These are phyloP conservation scores for Gasterosteus nipponicus DNA, from an alignment of 2,113 vertebrate genomes.

Conservation along the genomic window DNA sequence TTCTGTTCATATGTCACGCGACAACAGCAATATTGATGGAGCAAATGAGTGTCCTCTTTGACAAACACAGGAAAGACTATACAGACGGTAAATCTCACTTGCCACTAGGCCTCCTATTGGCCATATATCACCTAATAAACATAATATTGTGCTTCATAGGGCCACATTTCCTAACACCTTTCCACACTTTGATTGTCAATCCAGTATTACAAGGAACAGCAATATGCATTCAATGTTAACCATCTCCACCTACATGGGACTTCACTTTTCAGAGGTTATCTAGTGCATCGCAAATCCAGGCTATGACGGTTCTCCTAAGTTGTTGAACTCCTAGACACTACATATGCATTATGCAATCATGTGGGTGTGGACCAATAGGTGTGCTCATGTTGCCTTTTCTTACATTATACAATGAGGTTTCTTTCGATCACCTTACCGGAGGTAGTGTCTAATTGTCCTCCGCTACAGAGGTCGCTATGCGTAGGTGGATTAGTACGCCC, in stretches of 20 bases:
- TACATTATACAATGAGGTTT: constrained; percentile 4
- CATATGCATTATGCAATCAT: constrained; percentile 11
- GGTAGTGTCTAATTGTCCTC: constrained; percentile 34
- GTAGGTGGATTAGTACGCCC: constrained; percentile 53
- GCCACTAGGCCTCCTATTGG: too few species aligned
- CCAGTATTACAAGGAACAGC: too few species aligned
- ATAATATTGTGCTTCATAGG: too few species aligned
- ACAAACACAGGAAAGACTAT: not conserved
- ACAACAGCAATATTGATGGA: not conserved
- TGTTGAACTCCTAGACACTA: constrained; percentile 13
- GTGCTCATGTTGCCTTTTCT: constrained; percentile 9
- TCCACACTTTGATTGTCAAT: too few species aligned
- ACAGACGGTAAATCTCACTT: not conserved
- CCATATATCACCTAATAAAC: too few species aligned
- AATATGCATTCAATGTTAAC: not conserved
- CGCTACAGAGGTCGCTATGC: constrained; percentile 12
- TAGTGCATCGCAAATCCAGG: constrained; percentile 19
- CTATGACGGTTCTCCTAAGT: not conserved
- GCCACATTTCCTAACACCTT: too few species aligned
- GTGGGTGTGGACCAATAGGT: constrained; percentile 23
- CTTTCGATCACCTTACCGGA: constrained; percentile 21
- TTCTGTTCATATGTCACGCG: not conserved
- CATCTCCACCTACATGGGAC: constrained; percentile 2
- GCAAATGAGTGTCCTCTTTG: not conserved
- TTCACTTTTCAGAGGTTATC: constrained; percentile 7